Evolutionary conservation across 2,888 invertebrate genomes (phyloP), one percentile per base, ranked within the genome.

Genomic region (Hylaea fasciaria): DNA sequence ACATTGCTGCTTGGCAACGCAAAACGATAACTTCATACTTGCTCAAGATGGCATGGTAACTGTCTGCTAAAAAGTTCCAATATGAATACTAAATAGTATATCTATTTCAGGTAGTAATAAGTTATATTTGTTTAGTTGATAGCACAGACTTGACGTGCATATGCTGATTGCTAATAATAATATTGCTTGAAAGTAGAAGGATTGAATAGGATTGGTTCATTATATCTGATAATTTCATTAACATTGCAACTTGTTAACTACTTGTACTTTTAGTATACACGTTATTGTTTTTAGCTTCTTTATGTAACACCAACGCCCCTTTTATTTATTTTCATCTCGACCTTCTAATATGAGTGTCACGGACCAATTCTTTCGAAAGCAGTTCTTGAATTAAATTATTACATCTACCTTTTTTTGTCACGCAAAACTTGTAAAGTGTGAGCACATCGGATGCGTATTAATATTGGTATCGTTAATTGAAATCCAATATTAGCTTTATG

Each of bases 41-140:
- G 51, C 55, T 53, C 9, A 57, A 59, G 14, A 57, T 64, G 69
- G 57, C 58, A 65, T 66, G 51, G 66, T 69, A 53, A 69, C 63
- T 48, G 57, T 62, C 28, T 45, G 53, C 55, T 50, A 51, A 74
- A 70, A 72, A 52, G 64, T 71, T 70, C 66, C 66, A 69, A 47
- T 49, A 50, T 58, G 45, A 39, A 62, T 28, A 16, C 48, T 57
- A 35, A 39, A 57, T 48, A 50, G 39, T 50, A 57, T 53, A 54
- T 55, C 66, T 69, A 65, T 72, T 63, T 66, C 57, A 65, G 61
- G 63, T 48, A 64, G 47, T 53, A 66, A 69, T 66, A 64, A 66
- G 66, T 72, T 71, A 46, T 76, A 65, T 81, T 81, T 82, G 69
- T 59, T 58, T 59, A 65, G 57, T 70, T 68, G 76, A 81, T 81